phyloP scores from a whole-genome alignment of 23 tunicate genomes.

The Diplosoma virens region DNA sequence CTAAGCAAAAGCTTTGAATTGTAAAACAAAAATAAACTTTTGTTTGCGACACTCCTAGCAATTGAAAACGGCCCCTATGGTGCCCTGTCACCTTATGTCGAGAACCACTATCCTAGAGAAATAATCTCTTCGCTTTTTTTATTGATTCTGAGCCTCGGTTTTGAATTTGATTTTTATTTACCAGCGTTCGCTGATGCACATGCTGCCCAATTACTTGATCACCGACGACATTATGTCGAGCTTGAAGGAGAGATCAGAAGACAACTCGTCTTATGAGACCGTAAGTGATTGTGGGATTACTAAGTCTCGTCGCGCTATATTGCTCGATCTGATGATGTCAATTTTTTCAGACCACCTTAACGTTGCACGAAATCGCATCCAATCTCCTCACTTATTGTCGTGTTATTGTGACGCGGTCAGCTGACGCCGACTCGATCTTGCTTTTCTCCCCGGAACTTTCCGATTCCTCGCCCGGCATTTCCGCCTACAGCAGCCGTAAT shows the following conservation, averaged over 20 bases:
- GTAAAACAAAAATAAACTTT: no score
- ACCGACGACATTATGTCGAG: constrained; percentile 43
- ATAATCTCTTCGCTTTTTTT: no score
- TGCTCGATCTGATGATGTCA: not conserved
- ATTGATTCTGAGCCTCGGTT: no score
- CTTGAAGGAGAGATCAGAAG: constrained; percentile 21
- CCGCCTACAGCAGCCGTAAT: constrained; percentile 2
- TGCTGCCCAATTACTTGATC: constrained; percentile 58
- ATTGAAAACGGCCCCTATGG: no score
- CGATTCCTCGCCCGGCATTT: constrained; percentile 25
- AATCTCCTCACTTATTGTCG: constrained; percentile 70
- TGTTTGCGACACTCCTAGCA: no score
- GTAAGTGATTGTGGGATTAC: constrained; percentile 7
- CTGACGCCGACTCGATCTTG: constrained; percentile 40
- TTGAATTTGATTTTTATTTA: no score
- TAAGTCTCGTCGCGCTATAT: not conserved
- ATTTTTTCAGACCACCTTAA: constrained; percentile 43
- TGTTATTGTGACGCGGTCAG: constrained; percentile 30
- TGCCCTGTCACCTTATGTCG: no score
- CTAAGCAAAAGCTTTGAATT: no score
- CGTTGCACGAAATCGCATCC: constrained; percentile 62
- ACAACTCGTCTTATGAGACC: constrained; percentile 18
- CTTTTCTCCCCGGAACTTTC: constrained; percentile 65
- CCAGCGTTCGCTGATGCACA: constrained; percentile 59
- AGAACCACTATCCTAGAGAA: no score